phyloP scores from a whole-genome alignment of 2,113 vertebrate species.

The Rattus rattus region DNA sequence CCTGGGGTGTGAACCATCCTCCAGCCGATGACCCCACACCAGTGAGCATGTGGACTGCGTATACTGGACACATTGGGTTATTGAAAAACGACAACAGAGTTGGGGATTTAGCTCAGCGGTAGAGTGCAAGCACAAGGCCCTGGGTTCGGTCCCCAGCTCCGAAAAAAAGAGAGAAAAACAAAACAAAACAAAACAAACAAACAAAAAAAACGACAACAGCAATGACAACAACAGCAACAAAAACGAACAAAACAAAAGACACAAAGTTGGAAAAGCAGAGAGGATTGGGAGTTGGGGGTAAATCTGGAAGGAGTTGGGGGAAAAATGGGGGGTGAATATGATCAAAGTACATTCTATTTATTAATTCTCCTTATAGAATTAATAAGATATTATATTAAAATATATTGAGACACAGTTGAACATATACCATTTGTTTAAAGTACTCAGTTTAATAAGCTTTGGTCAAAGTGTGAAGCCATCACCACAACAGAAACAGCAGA shows the following conservation, averaged over 20 bases:
- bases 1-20: neutral
- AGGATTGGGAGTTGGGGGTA: neutral
- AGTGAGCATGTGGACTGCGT: neutral
- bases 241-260: neutral
- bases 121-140: too few relatives aligned
- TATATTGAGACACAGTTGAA: neutral
- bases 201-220: too few relatives aligned
- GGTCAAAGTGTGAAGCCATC: neutral
- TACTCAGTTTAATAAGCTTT: slow-evolving; percentile 20
- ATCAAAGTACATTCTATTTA: neutral
- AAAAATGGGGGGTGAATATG: neutral
- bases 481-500: neutral
- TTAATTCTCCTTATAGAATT: neutral
- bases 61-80: neutral
- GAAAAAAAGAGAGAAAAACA: too few relatives aligned
- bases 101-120: too few relatives aligned
- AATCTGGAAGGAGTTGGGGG: neutral
- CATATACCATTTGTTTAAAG: neutral
- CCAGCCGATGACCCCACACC: neutral
- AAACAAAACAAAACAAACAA: too few relatives aligned
- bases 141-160: too few relatives aligned
- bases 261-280: neutral
- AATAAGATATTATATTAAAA: neutral
- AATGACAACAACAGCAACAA: too few relatives aligned
- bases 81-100: neutral